Conservation (phyloP, 2,113 vertebrate species). For the Cyprinodon variegatus region DNA sequence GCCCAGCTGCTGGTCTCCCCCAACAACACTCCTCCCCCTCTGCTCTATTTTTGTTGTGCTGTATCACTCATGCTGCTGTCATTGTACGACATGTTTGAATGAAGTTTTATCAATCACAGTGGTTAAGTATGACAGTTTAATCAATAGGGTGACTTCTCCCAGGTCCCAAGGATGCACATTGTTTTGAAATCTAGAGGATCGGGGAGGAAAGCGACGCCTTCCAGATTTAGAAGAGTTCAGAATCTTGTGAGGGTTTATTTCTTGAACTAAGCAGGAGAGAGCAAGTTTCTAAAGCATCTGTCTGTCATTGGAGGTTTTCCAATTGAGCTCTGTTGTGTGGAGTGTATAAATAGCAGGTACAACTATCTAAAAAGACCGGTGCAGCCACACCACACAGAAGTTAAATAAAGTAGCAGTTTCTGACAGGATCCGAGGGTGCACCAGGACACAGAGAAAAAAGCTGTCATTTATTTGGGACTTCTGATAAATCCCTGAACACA, state of each 20-base stretch:
- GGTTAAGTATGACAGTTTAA: slow-evolving; percentile 72
- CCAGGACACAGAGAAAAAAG: slow-evolving; percentile 11
- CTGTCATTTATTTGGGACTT: slow-evolving; percentile 7
- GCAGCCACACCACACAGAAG: slow-evolving; percentile 34
- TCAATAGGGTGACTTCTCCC: slow-evolving; percentile 61
- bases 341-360: slow-evolving; percentile 60
- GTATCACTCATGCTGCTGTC: slow-evolving; percentile 57
- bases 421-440: slow-evolving; percentile 36
- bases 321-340: slow-evolving; percentile 36
- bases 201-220: not conserved
- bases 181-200: slow-evolving; percentile 44
- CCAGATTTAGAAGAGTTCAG: slow-evolving; percentile 36
- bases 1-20: not conserved
- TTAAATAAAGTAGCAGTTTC: slow-evolving; percentile 38
- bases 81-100: slow-evolving; percentile 66
- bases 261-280: slow-evolving; percentile 52
- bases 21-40: not conserved
- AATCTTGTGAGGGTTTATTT: slow-evolving; percentile 53
- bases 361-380: slow-evolving; percentile 38
- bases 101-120: slow-evolving; percentile 75
- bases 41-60: slow-evolving; percentile 38
- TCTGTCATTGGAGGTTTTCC: slow-evolving; percentile 49
- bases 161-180: slow-evolving; percentile 48
- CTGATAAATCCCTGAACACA: slow-evolving; percentile 15
- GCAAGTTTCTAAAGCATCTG: slow-evolving; percentile 48